These are phyloP conservation scores for Vireo griseus DNA, from an alignment of 2,797 vertebrate genomes.

Conservation along the genomic window DNA sequence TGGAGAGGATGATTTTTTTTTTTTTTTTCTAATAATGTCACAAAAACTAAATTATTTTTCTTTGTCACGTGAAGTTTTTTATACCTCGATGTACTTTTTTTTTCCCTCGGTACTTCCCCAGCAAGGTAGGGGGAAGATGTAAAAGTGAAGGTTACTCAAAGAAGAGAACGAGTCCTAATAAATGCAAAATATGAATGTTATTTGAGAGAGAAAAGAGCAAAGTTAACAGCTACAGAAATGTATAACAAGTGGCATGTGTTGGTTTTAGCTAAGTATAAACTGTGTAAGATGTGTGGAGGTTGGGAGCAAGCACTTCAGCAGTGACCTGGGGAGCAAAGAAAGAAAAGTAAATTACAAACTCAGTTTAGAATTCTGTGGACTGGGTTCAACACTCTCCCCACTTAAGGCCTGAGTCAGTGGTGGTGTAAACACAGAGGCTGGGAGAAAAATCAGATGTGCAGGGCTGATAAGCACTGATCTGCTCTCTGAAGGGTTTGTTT, in stretches of 20 bases:
- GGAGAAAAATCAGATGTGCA: not conserved
- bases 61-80: not conserved
- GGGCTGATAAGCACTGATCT: not conserved
- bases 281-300: not conserved
- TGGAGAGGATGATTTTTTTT: not conserved
- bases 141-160: not conserved
- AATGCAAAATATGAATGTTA: not conserved
- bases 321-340: not conserved
- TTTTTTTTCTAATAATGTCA: not conserved
- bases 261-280: not conserved
- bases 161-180: not conserved
- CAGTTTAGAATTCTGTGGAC: not conserved
- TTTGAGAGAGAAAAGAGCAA: not conserved
- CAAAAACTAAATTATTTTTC: not conserved
- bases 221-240: not conserved
- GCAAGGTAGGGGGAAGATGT: not conserved
- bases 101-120: not conserved
- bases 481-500: not conserved
- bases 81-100: accelerated
- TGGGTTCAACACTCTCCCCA: not conserved
- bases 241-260: not conserved
- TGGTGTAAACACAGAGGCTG: not conserved
- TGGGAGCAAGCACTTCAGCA: not conserved
- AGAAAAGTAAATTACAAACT: not conserved
- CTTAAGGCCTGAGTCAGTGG: not conserved